These are phyloP conservation scores for Dendronephthya gigantea DNA, from an alignment of 64 coral and sea anemone species.

Conservation along the genomic window DNA sequence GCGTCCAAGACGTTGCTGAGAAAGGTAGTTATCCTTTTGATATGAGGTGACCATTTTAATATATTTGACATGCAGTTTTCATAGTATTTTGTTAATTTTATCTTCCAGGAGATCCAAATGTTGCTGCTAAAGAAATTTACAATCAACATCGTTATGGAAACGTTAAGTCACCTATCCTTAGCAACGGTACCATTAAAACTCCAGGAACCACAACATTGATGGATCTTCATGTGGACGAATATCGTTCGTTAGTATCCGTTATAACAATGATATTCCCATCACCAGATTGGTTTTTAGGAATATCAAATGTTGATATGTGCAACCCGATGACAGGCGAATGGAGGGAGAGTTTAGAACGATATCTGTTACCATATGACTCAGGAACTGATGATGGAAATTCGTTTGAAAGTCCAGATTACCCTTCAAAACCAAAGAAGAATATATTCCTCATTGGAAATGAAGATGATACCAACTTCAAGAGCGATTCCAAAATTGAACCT, in stretches of 20 bases:
- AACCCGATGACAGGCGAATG: slow-evolving; percentile 21
- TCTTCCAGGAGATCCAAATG: too few species aligned
- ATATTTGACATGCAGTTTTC: too few species aligned
- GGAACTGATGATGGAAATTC: background rate
- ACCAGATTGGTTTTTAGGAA: slow-evolving; percentile 46
- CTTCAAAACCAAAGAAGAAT: background rate
- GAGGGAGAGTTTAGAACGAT: background rate
- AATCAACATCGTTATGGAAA: too few species aligned
- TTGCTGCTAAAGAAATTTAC: too few species aligned
- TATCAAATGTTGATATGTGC: slow-evolving; percentile 26
- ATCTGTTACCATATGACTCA: slow-evolving; percentile 23
- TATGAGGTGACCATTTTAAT: too few species aligned
- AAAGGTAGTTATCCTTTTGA: too few species aligned
- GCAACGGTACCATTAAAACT: too few species aligned
- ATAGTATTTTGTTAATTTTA: too few species aligned
- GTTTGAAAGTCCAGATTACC: background rate
- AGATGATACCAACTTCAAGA: background rate
- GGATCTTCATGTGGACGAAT: background rate
- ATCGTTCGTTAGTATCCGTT: background rate
- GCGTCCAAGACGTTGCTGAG: too few species aligned
- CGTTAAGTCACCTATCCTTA: too few species aligned
- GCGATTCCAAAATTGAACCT: background rate
- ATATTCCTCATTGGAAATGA: background rate
- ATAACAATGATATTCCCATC: slow-evolving; percentile 30
- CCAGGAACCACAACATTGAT: background rate